A percentile compares a stretch with the other conserved stretches of the same genome.
Conservation (phyloP, 1,140 invertebrate species). For the Bombus picipes region DNA sequence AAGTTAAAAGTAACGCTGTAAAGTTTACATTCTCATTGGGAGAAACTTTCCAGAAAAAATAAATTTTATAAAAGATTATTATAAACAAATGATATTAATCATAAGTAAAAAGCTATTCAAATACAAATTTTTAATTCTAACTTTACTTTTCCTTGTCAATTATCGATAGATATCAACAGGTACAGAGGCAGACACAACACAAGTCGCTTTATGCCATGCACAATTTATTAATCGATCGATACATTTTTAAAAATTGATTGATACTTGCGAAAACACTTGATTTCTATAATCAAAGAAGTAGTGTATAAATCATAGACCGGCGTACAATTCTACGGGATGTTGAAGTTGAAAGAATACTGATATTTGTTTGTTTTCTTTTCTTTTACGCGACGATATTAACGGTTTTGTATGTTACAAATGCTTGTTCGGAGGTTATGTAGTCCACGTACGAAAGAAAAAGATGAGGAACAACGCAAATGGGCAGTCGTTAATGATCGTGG, state of each 20-base stretch:
- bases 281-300: slow-evolving; percentile 63
- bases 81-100: not conserved
- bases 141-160: not conserved
- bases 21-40: not conserved
- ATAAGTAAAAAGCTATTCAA: too few species aligned
- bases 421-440: slow-evolving; percentile 15
- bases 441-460: slow-evolving; percentile 30
- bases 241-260: slow-evolving; percentile 68
- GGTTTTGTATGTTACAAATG: slow-evolving; percentile 46
- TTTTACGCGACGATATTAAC: slow-evolving; percentile 40
- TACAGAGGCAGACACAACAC: not conserved
- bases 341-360: slow-evolving; percentile 62
- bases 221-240: slow-evolving; percentile 68
- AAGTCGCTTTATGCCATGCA: slow-evolving; percentile 59
- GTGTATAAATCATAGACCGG: slow-evolving; percentile 61
- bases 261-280: slow-evolving; percentile 63
- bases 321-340: slow-evolving; percentile 56
- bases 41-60: not conserved
- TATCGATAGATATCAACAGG: not conserved
- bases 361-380: slow-evolving; percentile 8
- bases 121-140: not conserved
- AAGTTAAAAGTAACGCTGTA: not conserved
- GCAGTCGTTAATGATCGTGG: slow-evolving; percentile 20
- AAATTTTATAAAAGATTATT: not conserved
- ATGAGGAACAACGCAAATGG: not conserved